These are phyloP conservation scores for Ptychoptera albimana DNA, from an alignment of 2,888 invertebrate species.

Conservation along the genomic window DNA sequence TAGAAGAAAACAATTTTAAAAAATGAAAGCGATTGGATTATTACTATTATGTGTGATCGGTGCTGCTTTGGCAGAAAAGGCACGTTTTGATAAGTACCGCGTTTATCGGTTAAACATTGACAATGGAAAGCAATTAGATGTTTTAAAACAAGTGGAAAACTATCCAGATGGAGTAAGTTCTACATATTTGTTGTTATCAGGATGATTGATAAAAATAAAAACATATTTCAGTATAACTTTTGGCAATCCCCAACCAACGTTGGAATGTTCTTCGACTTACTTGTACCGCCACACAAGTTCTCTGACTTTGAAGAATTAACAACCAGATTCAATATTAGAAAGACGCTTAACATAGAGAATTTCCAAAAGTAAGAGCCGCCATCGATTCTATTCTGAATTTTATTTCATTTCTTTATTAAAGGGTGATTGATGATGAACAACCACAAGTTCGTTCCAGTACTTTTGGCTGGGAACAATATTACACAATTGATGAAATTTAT, in stretches of 20 bases:
- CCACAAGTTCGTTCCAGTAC: conserved; percentile 9
- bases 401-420: conserved; percentile 17
- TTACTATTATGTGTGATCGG: too few relatives aligned
- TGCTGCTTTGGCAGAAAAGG: conserved; percentile 10
- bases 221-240: neutral
- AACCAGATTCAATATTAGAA: conserved; percentile 1
- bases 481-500: conserved; percentile 40
- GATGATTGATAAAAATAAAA: too few relatives aligned
- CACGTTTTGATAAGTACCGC: conserved; percentile 23
- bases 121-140: conserved; percentile 32
- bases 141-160: conserved; percentile 18
- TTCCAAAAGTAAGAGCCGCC: conserved; percentile 6
- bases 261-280: neutral
- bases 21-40: too few relatives aligned
- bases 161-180: too few relatives aligned
- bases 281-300: conserved; percentile 6
- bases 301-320: conserved; percentile 5
- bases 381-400: neutral
- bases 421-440: conserved; percentile 34
- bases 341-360: conserved; percentile 1
- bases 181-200: too few relatives aligned
- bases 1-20: too few relatives aligned
- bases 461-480: conserved; percentile 44
- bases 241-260: conserved; percentile 1
- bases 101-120: conserved; percentile 28